These are phyloP conservation scores for Stenotaenia linearis DNA, from an alignment of 2,888 invertebrate species.

Conservation along the genomic window DNA sequence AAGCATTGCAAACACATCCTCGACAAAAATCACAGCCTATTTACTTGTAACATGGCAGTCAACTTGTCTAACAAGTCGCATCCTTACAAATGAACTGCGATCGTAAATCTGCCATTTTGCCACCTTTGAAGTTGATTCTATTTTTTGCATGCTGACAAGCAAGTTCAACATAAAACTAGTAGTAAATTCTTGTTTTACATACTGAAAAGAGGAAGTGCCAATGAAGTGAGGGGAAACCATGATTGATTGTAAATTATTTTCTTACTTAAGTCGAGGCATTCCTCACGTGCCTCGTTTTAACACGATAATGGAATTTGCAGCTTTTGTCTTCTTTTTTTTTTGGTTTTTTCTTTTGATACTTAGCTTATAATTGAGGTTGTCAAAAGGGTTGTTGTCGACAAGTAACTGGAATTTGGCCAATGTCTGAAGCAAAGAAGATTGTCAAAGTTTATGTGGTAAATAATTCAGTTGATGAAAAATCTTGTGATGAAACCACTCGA, in stretches of 20 bases:
- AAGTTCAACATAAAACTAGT: not conserved
- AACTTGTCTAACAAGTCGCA: constrained; percentile 15
- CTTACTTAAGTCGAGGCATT: not conserved
- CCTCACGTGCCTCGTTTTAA: not conserved
- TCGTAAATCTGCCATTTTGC: constrained; percentile 12
- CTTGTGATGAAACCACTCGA: not conserved
- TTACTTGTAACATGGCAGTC: not conserved
- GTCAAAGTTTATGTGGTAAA: constrained; percentile 6
- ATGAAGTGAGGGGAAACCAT: not conserved
- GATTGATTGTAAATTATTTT: constrained; percentile 15
- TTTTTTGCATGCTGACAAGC: constrained; percentile 12
- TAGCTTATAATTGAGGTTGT: not conserved
- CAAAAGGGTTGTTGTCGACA: constrained; percentile 14
- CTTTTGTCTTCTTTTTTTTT: not conserved
- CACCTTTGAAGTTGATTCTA: constrained; percentile 15
- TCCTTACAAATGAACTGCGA: constrained; percentile 2
- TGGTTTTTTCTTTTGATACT: not conserved
- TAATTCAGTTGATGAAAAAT: not conserved
- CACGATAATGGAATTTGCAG: not conserved
- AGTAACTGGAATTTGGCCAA: constrained; percentile 6
- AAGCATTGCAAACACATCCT: constrained; percentile 11
- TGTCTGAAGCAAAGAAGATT: constrained; percentile 5
- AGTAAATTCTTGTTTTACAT: not conserved
- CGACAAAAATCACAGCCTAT: not conserved
- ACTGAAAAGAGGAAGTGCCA: not conserved